A percentile compares a stretch with the other conserved stretches of the same genome.
Evolutionary conservation across 1,140 invertebrate genomes (phyloP).

Genomic region (Drosophila saltans): DNA sequence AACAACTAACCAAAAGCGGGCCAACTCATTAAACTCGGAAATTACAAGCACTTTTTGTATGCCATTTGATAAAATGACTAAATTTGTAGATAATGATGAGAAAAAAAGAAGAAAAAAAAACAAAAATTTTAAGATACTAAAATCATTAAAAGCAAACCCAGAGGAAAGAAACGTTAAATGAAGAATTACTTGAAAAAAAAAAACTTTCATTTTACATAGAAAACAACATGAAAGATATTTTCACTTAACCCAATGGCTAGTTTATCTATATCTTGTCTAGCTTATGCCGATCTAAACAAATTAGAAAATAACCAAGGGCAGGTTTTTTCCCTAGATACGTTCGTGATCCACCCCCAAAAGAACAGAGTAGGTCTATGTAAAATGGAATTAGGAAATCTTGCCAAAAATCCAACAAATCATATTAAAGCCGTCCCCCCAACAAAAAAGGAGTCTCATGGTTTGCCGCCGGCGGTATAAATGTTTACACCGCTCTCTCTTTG

Average conservation of each 20-base stretch:
- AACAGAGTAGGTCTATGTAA: slow-evolving; percentile 23
- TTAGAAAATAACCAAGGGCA: slow-evolving; percentile 40
- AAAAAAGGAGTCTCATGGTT: slow-evolving; percentile 32
- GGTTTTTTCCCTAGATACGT: slow-evolving; percentile 1
- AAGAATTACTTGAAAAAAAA: not conserved
- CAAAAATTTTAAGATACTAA: slow-evolving; percentile 16
- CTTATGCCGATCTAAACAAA: slow-evolving; percentile 36
- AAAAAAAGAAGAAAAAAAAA: slow-evolving; percentile 38
- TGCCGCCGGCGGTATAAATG: slow-evolving; percentile 53
- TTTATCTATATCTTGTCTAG: not conserved
- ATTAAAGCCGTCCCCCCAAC: slow-evolving; percentile 68
- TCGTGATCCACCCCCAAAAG: slow-evolving; percentile 47
- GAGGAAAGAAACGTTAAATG: too few relatives aligned
- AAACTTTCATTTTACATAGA: too few relatives aligned
- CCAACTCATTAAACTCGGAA: slow-evolving; percentile 36
- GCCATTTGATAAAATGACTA: slow-evolving; percentile 35
- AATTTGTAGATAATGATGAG: slow-evolving; percentile 54
- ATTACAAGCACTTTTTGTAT: slow-evolving; percentile 40
- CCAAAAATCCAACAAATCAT: slow-evolving; percentile 82
- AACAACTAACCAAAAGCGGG: slow-evolving; percentile 10
- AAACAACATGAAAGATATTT: not conserved
- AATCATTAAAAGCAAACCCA: slow-evolving; percentile 22
- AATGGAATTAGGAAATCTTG: slow-evolving; percentile 82
- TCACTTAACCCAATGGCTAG: not conserved
- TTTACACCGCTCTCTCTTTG: slow-evolving; percentile 70